Conservation (phyloP, 2,797 vertebrate genomes). For the Myotis vivesi region DNA sequence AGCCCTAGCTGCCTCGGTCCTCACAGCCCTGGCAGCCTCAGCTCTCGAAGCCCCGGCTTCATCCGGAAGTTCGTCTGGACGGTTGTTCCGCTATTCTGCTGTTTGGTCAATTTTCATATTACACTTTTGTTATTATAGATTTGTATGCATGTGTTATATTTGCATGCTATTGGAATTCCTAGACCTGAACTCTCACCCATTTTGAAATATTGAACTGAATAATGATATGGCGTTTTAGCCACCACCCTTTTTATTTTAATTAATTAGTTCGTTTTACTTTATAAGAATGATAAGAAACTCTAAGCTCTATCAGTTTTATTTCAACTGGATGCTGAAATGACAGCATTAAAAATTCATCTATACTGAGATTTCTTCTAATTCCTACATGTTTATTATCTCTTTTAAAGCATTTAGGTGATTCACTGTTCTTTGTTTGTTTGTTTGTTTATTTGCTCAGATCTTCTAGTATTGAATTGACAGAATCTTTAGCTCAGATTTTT, state of each 20-base stretch:
- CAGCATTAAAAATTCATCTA: conserved; percentile 1
- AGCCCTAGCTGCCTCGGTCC: too few relatives aligned
- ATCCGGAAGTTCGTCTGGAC: too few relatives aligned
- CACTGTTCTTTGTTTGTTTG: background rate
- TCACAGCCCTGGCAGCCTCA: too few relatives aligned
- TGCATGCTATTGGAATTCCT: background rate
- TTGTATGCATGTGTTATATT: background rate
- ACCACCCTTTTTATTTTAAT: background rate
- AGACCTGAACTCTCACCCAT: background rate
- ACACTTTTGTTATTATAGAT: background rate
- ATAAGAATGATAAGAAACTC: background rate
- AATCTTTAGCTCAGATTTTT: background rate
- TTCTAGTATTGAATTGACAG: background rate
- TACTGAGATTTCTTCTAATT: background rate
- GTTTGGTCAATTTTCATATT: too few relatives aligned
- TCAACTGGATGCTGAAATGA: background rate
- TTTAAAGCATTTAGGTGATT: background rate
- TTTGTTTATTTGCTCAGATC: background rate
- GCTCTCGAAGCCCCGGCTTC: too few relatives aligned
- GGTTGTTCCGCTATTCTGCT: too few relatives aligned
- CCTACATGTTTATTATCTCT: background rate
- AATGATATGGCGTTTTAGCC: background rate
- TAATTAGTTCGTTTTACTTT: background rate
- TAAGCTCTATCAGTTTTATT: background rate
- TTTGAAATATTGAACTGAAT: conserved; percentile 28